These are phyloP conservation scores for Arion vulgaris DNA, from an alignment of 1,140 invertebrate species.

Conservation along the genomic window DNA sequence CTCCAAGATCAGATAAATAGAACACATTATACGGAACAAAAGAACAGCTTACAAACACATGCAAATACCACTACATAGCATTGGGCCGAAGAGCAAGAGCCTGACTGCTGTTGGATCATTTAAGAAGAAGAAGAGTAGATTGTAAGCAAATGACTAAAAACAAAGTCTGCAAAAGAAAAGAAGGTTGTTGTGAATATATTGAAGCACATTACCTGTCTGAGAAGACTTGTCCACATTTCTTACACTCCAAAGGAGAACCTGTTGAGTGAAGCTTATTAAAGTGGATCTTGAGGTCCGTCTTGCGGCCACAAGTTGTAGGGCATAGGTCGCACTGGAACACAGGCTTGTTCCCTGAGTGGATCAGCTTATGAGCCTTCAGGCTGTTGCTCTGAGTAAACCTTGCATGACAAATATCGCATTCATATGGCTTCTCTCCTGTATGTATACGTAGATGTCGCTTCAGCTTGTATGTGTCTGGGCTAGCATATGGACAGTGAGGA, in stretches of 20 bases:
- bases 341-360: conserved; percentile 95
- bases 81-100: too few relatives aligned
- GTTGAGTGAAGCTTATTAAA: conserved; percentile 96
- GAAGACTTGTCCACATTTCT: conserved; percentile 92
- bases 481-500: conserved; percentile 95
- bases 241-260: conserved; percentile 92
- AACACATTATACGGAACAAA: too few relatives aligned
- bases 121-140: too few relatives aligned
- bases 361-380: conserved; percentile 85
- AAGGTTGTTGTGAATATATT: too few relatives aligned
- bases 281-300: conserved; percentile 96
- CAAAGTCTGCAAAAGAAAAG: too few relatives aligned
- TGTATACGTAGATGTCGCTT: conserved; percentile 93
- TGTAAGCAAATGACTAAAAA: too few relatives aligned
- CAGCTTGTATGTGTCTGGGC: conserved; percentile 97
- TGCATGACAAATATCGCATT: conserved; percentile 86
- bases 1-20: too few relatives aligned
- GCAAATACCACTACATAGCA: too few relatives aligned
- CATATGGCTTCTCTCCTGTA: conserved; percentile 93
- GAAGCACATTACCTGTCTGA: conserved; percentile 79
- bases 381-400: conserved; percentile 97
- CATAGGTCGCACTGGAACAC: conserved; percentile 95
- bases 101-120: too few relatives aligned
- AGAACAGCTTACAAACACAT: too few relatives aligned
- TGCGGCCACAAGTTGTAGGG: conserved; percentile 95